A percentile compares a stretch with the other conserved stretches of the same genome.
phyloP scores from a whole-genome alignment of 2,797 vertebrate species.

The Ctenosaura bakeri region DNA sequence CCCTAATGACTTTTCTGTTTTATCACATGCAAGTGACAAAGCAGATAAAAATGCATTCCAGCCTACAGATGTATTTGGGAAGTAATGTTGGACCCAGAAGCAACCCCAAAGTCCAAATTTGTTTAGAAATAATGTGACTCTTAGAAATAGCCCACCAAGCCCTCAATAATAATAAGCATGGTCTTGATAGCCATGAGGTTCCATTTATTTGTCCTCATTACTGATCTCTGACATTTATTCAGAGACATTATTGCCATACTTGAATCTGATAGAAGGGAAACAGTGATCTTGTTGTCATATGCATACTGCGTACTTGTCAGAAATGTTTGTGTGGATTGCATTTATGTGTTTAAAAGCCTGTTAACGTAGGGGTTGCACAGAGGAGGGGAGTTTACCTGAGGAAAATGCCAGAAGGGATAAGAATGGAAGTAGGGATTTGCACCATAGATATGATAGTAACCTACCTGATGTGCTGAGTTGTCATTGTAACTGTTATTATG shows the following conservation, averaged over 20 bases:
- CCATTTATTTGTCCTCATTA: neutral
- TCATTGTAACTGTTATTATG: constrained; percentile 52
- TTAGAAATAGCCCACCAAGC: neutral
- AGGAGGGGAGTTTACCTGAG: constrained; percentile 35
- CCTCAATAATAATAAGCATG: neutral
- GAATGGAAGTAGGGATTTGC: constrained; percentile 59
- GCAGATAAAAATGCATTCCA: neutral
- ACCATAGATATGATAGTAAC: constrained; percentile 77
- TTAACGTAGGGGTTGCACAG: constrained; percentile 59
- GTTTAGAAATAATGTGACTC: neutral
- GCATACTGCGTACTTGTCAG: neutral
- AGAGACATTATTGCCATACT: neutral
- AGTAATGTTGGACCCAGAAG: neutral
- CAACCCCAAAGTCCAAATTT: neutral
- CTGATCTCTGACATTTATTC: neutral
- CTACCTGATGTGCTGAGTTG: constrained; percentile 42
- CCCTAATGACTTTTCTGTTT: neutral
- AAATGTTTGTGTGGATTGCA: neutral
- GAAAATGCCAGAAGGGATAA: constrained; percentile 57
- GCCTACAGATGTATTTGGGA: neutral
- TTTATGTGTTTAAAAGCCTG: neutral
- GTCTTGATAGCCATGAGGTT: neutral
- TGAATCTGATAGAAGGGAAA: neutral
- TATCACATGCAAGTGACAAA: neutral
- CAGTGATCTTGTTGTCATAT: neutral